Conservation (phyloP, 1,140 invertebrate genomes). For the Drosophila parabipectinata region DNA sequence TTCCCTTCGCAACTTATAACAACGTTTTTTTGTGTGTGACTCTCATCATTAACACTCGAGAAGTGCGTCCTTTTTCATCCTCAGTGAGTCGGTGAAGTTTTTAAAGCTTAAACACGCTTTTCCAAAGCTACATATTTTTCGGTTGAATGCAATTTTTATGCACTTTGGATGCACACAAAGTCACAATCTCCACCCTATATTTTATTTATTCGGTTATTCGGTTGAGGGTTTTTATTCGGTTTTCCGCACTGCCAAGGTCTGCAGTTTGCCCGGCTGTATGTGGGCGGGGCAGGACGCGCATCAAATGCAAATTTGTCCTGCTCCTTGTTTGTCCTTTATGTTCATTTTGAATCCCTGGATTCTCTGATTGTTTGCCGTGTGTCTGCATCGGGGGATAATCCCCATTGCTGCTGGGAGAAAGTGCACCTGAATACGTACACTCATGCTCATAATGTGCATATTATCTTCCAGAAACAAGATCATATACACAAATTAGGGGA, state of each 20-base stretch:
- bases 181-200: constrained; percentile 29
- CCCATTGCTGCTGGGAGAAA: constrained; percentile 1
- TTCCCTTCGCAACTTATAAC: neutral
- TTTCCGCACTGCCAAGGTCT: constrained; percentile 23
- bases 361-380: constrained; percentile 44
- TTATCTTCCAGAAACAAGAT: constrained; percentile 25
- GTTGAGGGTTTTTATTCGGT: constrained; percentile 26
- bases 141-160: constrained; percentile 38
- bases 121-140: constrained; percentile 5
- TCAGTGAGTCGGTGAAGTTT: neutral
- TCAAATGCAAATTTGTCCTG: constrained; percentile 68
- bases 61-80: neutral
- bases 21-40: neutral
- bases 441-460: constrained; percentile 22
- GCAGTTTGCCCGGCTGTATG: constrained; percentile 12
- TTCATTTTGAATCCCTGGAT: constrained; percentile 18
- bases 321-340: constrained; percentile 22
- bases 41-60: neutral
- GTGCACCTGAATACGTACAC: constrained; percentile 23
- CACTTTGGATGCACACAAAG: constrained; percentile 23
- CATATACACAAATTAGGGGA: constrained; percentile 1
- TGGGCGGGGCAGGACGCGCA: constrained; percentile 44
- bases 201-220: constrained; percentile 42
- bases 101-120: constrained; percentile 12
- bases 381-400: constrained; percentile 50